Conservation (phyloP, 2,888 invertebrate genomes). For the Podotricha telesiphe region DNA sequence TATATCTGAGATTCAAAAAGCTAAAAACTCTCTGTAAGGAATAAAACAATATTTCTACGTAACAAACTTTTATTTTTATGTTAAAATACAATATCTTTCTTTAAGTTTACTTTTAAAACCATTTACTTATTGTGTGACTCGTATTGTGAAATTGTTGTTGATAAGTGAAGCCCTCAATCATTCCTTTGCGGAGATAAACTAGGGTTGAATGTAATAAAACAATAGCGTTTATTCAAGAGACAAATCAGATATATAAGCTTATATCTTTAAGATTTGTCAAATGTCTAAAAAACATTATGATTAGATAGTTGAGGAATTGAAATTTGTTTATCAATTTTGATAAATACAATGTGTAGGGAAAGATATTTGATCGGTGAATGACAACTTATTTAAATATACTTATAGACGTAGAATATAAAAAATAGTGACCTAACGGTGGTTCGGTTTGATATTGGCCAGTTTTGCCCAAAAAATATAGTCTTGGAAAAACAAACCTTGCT, state of each 20-base stretch:
- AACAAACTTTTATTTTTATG: not conserved
- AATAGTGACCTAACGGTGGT: too few relatives aligned
- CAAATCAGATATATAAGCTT: not conserved
- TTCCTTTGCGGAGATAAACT: not conserved
- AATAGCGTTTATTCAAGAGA: conserved; percentile 13
- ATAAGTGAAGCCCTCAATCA: not conserved
- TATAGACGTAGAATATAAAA: too few relatives aligned
- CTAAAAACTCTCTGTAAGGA: not conserved
- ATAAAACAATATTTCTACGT: not conserved
- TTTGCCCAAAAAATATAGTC: too few relatives aligned
- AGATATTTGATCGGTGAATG: not conserved
- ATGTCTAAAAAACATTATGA: conserved; percentile 19
- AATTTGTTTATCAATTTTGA: not conserved
- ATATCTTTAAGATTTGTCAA: conserved; percentile 12
- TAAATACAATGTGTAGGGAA: not conserved
- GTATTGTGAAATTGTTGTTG: not conserved
- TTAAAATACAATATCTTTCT: not conserved
- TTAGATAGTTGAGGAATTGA: conserved; percentile 17
- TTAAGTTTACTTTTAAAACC: not conserved
- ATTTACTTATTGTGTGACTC: too few relatives aligned
- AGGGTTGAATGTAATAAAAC: conserved; percentile 27
- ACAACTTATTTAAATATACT: not conserved
- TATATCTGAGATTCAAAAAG: not conserved
- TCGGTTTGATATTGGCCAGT: too few relatives aligned
- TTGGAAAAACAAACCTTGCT: too few relatives aligned